A percentile compares a stretch with the other conserved stretches of the same genome.
phyloP scores from a whole-genome alignment of 2,888 invertebrate genomes.

The Cryptops parisi region DNA sequence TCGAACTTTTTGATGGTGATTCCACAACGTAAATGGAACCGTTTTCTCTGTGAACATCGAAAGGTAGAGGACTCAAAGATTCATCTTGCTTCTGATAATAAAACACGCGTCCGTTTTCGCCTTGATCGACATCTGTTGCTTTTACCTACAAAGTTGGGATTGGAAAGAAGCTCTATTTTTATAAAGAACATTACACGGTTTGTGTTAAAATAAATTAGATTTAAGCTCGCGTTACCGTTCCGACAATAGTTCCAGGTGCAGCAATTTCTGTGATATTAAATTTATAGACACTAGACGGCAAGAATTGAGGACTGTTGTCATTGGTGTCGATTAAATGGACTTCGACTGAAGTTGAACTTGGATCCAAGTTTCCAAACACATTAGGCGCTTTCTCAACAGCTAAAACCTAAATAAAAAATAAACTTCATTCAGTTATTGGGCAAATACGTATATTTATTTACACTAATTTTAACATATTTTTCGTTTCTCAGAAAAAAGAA shows the following conservation, averaged over 20 bases:
- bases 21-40: conserved; percentile 24
- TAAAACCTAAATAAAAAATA: conserved; percentile 37
- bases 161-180: not conserved
- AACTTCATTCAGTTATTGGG: too few species aligned
- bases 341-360: conserved; percentile 51
- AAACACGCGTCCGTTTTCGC: conserved; percentile 56
- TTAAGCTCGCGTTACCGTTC: conserved; percentile 36
- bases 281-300: conserved; percentile 68
- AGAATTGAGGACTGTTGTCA: conserved; percentile 76
- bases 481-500: too few species aligned
- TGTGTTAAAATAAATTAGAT: not conserved
- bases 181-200: too few species aligned
- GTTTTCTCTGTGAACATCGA: conserved; percentile 24
- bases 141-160: conserved; percentile 37
- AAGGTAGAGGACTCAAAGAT: conserved; percentile 22
- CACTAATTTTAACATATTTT: too few species aligned
- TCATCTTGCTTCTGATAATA: conserved; percentile 48
- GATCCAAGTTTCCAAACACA: conserved; percentile 39
- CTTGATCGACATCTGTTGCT: conserved; percentile 68
- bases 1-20: conserved; percentile 40
- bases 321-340: conserved; percentile 75
- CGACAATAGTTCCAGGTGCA: conserved; percentile 53
- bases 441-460: too few species aligned
- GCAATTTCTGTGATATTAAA: conserved; percentile 54
- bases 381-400: conserved; percentile 61